Evolutionary conservation across 2,113 vertebrate genomes (phyloP).

Genomic region (Actenoides lindsayi): DNA sequence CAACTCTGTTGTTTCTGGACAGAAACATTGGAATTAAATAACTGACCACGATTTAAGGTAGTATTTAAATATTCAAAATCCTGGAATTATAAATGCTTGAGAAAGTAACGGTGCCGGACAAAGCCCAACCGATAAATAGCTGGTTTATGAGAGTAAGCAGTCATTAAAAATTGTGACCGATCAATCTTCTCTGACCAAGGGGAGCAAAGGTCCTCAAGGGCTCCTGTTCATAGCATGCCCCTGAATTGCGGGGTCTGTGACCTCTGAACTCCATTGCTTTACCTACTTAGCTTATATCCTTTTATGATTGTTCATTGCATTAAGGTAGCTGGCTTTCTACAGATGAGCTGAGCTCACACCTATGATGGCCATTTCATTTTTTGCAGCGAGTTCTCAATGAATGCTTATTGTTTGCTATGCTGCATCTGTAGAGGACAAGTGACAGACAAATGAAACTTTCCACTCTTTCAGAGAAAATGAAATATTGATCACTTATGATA

Average conservation of each 20-base stretch:
- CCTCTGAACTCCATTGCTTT: slow-evolving; percentile 49
- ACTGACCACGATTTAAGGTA: neutral
- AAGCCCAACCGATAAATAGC: slow-evolving; percentile 68
- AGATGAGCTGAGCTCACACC: neutral
- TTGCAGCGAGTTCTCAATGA: neutral
- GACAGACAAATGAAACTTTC: slow-evolving; percentile 74
- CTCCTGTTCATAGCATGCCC: slow-evolving; percentile 69
- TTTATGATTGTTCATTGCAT: slow-evolving; percentile 76
- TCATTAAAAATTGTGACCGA: slow-evolving; percentile 75
- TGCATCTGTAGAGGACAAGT: slow-evolving; percentile 51
- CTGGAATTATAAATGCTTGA: neutral
- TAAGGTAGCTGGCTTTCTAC: slow-evolving; percentile 47
- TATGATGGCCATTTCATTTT: neutral
- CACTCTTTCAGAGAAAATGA: slow-evolving; percentile 88
- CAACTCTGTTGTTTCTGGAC: slow-evolving; percentile 22
- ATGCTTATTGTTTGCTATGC: slow-evolving; percentile 56
- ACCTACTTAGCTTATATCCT: slow-evolving; percentile 57
- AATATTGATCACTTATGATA: slow-evolving; percentile 92
- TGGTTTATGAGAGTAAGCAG: slow-evolving; percentile 73
- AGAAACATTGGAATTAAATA: neutral
- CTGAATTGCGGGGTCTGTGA: slow-evolving; percentile 50
- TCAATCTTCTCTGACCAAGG: slow-evolving; percentile 68
- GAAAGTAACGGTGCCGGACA: neutral
- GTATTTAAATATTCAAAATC: slow-evolving; percentile 16
- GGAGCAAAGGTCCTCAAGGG: slow-evolving; percentile 78